Evolutionary conservation across 2,797 vertebrate genomes (phyloP), one percentile per base, ranked within the genome.

Genomic region (Sebastes miniatus): DNA sequence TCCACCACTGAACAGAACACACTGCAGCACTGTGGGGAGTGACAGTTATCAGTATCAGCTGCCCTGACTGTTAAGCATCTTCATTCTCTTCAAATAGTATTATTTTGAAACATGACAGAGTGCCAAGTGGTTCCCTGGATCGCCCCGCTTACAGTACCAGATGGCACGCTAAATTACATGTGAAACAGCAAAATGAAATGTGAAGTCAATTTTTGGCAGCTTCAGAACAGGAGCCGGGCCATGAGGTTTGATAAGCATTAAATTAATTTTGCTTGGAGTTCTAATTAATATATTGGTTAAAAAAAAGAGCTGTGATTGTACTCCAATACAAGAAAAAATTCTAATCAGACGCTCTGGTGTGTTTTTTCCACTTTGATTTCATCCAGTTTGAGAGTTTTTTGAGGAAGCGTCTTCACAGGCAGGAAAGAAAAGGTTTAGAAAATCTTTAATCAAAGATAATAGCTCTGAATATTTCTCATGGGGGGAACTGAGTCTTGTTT

Each of bases 401-500:
- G 34, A 82, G 34, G 66, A 76, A 65, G 9, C 32, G 3, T 73
- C 34, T 34, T 73, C 4, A 7, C n/a, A 25, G 43, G 43, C 58
- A 57, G 73, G 22, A 59, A 77, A 81, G 67, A 77, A 80, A 73
- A 71, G 25, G 50, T 64, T 80, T 59, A 66, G 25, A 87, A 72
- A 78, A 76, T 50, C 43, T 76, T 81, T 76, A 82, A 85, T 89
- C 79, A 77, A 61, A 77, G 72, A 81, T 85, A 87, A 82, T 73
- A 11, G 39, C 58, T 36, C 11, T 3, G 25, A 69, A 76, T 86
- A 43, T 67, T 73, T 81, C 84, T 80, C 52, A 32, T 13, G 80
- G 24, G 78, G 78, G 59, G 43, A 47, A 25, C 47, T 2, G 20
- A 69, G 8, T 5, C 74, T 63, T 86, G 77, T 90, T 90, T 87